Conservation (phyloP, 2,888 invertebrate species). For the Tiliacea citrago region DNA sequence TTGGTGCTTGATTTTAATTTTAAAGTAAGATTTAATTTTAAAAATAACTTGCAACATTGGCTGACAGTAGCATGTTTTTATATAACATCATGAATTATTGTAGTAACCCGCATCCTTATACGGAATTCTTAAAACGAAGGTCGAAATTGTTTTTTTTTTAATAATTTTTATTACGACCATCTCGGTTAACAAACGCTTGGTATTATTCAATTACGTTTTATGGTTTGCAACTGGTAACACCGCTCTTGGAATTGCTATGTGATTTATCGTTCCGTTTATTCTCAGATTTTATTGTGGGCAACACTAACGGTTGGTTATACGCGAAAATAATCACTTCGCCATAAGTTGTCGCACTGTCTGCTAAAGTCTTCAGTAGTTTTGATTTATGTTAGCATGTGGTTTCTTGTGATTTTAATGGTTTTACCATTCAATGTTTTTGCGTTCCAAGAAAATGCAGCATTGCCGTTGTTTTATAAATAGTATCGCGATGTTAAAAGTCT, state of each 20-base stretch:
- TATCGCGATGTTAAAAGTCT: not conserved
- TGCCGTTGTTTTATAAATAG: not conserved
- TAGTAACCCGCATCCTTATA: conserved; percentile 38
- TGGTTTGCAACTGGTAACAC: conserved; percentile 80
- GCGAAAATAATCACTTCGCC: conserved; percentile 56
- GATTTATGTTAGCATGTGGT: conserved; percentile 62
- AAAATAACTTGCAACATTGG: not conserved
- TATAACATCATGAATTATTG: conserved; percentile 7
- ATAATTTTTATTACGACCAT: conserved; percentile 76
- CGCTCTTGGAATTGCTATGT: conserved; percentile 77
- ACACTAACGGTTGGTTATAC: conserved; percentile 67
- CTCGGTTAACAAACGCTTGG: conserved; percentile 69
- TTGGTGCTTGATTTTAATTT: not conserved
- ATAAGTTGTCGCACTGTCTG: conserved; percentile 57
- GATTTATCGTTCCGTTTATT: conserved; percentile 85
- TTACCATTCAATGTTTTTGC: conserved; percentile 49
- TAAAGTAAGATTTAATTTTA: not conserved
- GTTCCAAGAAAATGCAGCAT: not conserved
- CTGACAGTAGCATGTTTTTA: conserved; percentile 1
- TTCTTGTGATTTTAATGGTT: conserved; percentile 47
- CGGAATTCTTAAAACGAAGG: conserved; percentile 51
- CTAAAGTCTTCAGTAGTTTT: conserved; percentile 50
- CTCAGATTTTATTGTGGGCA: conserved; percentile 78
- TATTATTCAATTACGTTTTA: conserved; percentile 88
- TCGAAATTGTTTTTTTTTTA: conserved; percentile 65